Evolutionary conservation across 2,113 vertebrate genomes (phyloP).

Genomic region (Pomatostomus ruficeps): DNA sequence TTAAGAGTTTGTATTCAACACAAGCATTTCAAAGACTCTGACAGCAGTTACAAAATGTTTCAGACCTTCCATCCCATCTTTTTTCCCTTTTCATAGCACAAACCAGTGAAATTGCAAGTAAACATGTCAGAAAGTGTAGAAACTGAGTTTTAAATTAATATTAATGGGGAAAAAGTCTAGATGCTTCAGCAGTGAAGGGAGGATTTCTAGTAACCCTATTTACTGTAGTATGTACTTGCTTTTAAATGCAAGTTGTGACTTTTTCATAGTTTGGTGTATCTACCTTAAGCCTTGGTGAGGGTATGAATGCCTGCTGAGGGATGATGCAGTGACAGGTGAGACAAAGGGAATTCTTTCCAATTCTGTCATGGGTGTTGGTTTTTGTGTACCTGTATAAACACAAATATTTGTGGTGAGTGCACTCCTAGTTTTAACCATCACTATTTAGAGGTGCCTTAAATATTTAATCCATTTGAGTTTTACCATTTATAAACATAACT

Average conservation of each 20-base stretch:
- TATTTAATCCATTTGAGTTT: background rate
- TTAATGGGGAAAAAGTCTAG: background rate
- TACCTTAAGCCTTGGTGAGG: background rate
- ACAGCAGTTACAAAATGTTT: constrained; percentile 41
- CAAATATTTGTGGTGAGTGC: background rate
- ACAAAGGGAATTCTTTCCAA: background rate
- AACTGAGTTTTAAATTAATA: background rate
- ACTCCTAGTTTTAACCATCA: background rate
- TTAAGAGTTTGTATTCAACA: background rate
- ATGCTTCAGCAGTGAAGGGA: background rate
- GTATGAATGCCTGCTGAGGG: background rate
- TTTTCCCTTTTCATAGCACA: background rate
- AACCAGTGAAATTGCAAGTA: background rate
- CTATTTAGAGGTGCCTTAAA: background rate
- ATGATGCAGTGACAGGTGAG: background rate
- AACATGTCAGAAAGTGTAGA: constrained; percentile 20
- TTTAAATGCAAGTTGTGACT: background rate
- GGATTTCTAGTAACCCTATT: background rate
- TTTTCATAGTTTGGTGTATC: background rate
- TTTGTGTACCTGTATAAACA: background rate
- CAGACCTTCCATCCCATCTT: background rate
- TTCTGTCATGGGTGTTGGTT: background rate
- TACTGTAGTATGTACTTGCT: background rate
- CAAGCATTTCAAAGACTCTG: constrained; percentile 15
- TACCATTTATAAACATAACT: background rate